These are phyloP conservation scores for Epistrophe grossulariae DNA, from an alignment of 2,888 invertebrate species.

Conservation along the genomic window DNA sequence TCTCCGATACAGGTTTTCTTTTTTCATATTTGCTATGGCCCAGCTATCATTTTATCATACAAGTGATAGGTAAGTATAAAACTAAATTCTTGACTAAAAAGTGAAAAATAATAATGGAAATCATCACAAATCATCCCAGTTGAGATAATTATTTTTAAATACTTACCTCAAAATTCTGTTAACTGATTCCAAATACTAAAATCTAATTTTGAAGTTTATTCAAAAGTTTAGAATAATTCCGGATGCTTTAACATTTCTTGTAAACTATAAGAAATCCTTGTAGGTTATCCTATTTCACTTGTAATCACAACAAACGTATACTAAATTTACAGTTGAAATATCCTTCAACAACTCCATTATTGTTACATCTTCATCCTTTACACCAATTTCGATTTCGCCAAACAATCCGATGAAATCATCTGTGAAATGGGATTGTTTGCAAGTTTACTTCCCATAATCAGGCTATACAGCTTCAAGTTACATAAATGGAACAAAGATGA, in stretches of 20 bases:
- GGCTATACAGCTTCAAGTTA: slow-evolving; percentile 36
- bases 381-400: slow-evolving; percentile 51
- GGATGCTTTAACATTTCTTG: background rate
- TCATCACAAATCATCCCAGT: no score
- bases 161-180: no score
- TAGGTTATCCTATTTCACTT: background rate
- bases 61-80: no score
- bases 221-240: background rate
- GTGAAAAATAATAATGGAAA: no score
- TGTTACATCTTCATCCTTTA: slow-evolving; percentile 1
- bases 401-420: slow-evolving; percentile 47
- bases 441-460: slow-evolving; percentile 36
- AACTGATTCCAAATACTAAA: no score
- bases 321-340: slow-evolving; percentile 18
- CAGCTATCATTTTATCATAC: no score
- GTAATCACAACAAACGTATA: slow-evolving; percentile 1
- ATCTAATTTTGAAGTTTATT: background rate
- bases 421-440: slow-evolving; percentile 24
- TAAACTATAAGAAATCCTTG: background rate
- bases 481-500: slow-evolving; percentile 18
- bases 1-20: no score
- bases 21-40: no score
- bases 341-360: background rate
- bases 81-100: no score
- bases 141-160: no score